Evolutionary conservation across 2,797 vertebrate genomes (phyloP), one percentile per base, ranked within the genome.

Genomic region (Glyptemys insculpta): DNA sequence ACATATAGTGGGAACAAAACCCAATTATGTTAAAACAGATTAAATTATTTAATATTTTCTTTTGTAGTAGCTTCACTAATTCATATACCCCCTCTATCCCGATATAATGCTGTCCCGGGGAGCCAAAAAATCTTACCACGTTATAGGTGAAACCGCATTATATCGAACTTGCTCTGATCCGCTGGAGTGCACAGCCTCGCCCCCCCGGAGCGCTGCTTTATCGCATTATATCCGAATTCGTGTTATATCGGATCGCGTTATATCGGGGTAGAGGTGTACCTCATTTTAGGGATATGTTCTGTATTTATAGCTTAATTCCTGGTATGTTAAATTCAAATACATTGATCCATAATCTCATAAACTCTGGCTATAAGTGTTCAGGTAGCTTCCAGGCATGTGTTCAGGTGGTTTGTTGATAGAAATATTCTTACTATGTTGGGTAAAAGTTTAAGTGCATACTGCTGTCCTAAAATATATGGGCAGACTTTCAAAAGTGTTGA

Each of bases 1-100:
- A 62, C 59, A 34, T 34, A 34, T 31, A 34, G 86, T 84, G 81
- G 93, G 57, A 88, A 91, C 87, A 92, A 92, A 94, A 96, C 81
- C 86, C 80, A 88, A 87, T 94, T 87, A 84, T 94, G 96, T 96
- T 94, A 96, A 72, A 83, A 72, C 84, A 93, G 97, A 96, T 94
- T 90, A 89, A 94, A 96, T 96, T 95, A 95, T 94, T 95, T 96
- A 95, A 94, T 96, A 96, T 97, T 95, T 98, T 97, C 92, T 96
- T 96, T 93, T 89, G 0, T 92, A 91, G 84, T 90, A 95, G 85
- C 89, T 97, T 97, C 92, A 96, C 84, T 98, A 96, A 97, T 95
- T 97, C 96, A 92, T 97, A 80, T 49, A 90, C 44, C 44, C 44
- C 44, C 44, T 44, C 44, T 44, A 44, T 44, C 44, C 44, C 8